phyloP scores from a whole-genome alignment of 2,113 vertebrate species.

The Excalfactoria chinensis region DNA sequence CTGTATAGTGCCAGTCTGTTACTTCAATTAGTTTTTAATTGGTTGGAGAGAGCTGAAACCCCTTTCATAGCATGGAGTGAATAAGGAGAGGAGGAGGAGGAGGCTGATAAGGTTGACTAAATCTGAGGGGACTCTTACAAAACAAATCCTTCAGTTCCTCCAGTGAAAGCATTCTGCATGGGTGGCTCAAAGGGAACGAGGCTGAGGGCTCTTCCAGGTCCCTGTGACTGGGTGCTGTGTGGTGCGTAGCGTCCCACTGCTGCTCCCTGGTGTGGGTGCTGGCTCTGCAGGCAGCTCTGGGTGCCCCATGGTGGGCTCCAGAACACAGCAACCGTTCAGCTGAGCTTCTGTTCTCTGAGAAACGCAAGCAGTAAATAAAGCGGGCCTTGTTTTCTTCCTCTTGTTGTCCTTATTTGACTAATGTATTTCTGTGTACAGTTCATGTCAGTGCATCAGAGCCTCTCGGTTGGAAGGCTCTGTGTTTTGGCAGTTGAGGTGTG shows the following conservation, averaged over 20 bases:
- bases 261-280: neutral
- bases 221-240: neutral
- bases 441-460: neutral
- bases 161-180: slow-evolving; percentile 29
- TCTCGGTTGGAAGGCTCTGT: neutral
- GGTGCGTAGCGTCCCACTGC: neutral
- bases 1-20: neutral
- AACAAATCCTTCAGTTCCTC: neutral
- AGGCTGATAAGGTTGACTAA: slow-evolving; percentile 36
- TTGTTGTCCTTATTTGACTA: neutral
- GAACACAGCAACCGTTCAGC: neutral
- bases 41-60: slow-evolving; percentile 28
- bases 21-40: slow-evolving; percentile 65
- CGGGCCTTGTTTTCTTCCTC: neutral
- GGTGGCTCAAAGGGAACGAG: neutral
- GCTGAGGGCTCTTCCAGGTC: neutral
- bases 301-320: neutral
- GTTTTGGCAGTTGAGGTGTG: neutral
- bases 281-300: neutral
- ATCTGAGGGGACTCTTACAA: neutral
- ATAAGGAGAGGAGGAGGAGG: slow-evolving; percentile 26
- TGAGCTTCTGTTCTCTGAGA: slow-evolving; percentile 37
- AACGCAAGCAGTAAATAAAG: neutral
- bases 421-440: neutral
- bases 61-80: slow-evolving; percentile 52